Percentiles rank a stretch among this genome's conserved stretches.
Evolutionary conservation across 2,113 vertebrate species (phyloP).

Genomic region (Leuciscus idus): DNA sequence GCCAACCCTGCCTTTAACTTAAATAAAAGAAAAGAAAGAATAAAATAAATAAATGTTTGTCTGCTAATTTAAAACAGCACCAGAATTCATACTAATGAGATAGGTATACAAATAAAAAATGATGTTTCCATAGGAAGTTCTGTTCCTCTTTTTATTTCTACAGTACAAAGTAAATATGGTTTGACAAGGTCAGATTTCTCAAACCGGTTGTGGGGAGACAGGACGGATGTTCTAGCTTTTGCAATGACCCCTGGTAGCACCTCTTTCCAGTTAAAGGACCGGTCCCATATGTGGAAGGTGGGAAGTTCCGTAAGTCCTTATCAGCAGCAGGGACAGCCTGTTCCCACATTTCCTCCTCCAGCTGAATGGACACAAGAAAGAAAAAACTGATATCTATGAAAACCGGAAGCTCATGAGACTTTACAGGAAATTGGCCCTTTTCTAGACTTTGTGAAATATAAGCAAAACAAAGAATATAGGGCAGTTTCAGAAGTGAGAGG

Average conservation of each 20-base stretch:
- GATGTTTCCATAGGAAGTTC: not conserved
- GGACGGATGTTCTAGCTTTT: conserved; percentile 63
- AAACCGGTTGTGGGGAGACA: conserved; percentile 52
- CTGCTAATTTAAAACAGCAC: too few species aligned
- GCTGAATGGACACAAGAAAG: conserved; percentile 58
- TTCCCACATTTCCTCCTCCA: conserved; percentile 60
- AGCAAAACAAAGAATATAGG: not conserved
- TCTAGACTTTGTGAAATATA: not conserved
- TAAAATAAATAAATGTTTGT: too few species aligned
- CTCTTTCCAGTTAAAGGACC: conserved; percentile 47
- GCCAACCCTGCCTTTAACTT: too few species aligned
- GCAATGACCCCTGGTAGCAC: conserved; percentile 55
- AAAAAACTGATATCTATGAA: conserved; percentile 40
- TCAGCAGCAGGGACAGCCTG: conserved; percentile 55
- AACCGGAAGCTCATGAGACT: conserved; percentile 48
- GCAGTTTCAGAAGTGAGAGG: conserved; percentile 3
- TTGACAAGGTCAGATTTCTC: conserved; percentile 34
- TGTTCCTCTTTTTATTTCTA: conserved; percentile 16
- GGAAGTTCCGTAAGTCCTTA: conserved; percentile 65
- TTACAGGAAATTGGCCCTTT: conserved; percentile 38
- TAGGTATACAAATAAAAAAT: not conserved
- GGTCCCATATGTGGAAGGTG: conserved; percentile 52
- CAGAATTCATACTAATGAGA: not conserved
- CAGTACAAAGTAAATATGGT: conserved; percentile 10
- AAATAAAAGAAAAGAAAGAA: too few species aligned